These are phyloP conservation scores for Bubo blakistoni DNA, from an alignment of 2,113 vertebrate species.

Conservation along the genomic window DNA sequence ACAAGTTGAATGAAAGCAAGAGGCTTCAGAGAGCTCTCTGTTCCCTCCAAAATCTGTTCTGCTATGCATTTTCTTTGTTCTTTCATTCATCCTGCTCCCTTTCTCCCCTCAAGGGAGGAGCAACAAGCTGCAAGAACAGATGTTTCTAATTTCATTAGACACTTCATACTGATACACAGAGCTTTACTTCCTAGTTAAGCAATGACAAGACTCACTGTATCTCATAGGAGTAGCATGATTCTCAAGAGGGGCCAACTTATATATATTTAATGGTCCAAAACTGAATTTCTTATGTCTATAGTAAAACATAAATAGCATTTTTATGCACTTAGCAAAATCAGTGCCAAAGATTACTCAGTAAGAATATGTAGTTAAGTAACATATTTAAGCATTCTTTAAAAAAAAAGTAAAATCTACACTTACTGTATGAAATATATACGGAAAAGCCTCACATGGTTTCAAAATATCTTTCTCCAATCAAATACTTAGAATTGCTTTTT, in stretches of 20 bases:
- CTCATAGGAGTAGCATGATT: background rate
- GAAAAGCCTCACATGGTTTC: fast-evolving
- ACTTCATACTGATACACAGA: background rate
- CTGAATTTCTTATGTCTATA: background rate
- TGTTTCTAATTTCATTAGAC: slow-evolving; percentile 8
- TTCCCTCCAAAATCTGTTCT: slow-evolving; percentile 19
- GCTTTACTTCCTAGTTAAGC: background rate
- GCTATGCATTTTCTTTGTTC: slow-evolving; percentile 10
- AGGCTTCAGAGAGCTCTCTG: background rate
- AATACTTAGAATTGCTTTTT: background rate
- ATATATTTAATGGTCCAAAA: background rate
- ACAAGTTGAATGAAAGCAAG: background rate
- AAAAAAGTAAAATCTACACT: background rate
- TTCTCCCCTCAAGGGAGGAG: slow-evolving; percentile 1
- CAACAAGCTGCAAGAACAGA: slow-evolving; percentile 34
- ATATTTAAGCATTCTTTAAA: background rate
- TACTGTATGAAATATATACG: fast-evolving
- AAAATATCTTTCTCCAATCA: background rate
- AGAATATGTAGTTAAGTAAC: background rate
- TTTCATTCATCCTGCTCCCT: background rate
- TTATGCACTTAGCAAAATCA: background rate
- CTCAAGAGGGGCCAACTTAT: background rate
- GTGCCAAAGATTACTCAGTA: background rate
- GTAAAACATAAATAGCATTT: background rate
- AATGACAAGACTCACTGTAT: background rate